Evolutionary conservation across 1,140 invertebrate species (phyloP).

Genomic region (Nasonia giraulti): DNA sequence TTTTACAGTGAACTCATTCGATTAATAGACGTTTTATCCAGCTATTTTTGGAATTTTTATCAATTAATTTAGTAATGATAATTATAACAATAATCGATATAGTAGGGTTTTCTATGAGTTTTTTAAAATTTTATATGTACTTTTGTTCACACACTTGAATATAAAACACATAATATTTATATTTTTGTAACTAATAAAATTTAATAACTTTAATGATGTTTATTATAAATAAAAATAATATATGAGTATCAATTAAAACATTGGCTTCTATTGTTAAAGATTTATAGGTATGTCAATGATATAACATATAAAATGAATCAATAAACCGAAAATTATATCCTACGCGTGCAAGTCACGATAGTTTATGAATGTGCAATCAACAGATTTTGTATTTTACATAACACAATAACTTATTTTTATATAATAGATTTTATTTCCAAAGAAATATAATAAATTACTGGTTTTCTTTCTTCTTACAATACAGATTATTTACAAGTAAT

Average conservation of each 20-base stretch:
- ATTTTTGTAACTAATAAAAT: not conserved
- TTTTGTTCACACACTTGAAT: not conserved
- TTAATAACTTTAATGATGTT: no score
- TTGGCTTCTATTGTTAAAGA: no score
- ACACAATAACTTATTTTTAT: not conserved
- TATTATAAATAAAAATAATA: no score
- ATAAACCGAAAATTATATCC: no score
- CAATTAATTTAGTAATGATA: no score
- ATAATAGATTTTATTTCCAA: constrained; percentile 41
- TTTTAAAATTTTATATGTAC: not conserved
- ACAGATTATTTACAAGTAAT: constrained; percentile 60
- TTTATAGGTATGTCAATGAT: no score
- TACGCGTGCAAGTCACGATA: no score
- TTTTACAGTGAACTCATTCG: not conserved
- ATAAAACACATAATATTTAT: not conserved
- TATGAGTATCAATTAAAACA: no score
- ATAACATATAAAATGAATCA: no score
- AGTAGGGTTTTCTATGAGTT: not conserved
- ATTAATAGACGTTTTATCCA: not conserved
- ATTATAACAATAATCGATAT: no score
- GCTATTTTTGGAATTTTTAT: not conserved
- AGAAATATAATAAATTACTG: constrained; percentile 65
- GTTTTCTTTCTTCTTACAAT: constrained; percentile 55
- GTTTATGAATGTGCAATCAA: not conserved
- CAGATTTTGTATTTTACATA: not conserved